phyloP scores from a whole-genome alignment of 2,113 vertebrate genomes.

The Pelodiscus sinensis region DNA sequence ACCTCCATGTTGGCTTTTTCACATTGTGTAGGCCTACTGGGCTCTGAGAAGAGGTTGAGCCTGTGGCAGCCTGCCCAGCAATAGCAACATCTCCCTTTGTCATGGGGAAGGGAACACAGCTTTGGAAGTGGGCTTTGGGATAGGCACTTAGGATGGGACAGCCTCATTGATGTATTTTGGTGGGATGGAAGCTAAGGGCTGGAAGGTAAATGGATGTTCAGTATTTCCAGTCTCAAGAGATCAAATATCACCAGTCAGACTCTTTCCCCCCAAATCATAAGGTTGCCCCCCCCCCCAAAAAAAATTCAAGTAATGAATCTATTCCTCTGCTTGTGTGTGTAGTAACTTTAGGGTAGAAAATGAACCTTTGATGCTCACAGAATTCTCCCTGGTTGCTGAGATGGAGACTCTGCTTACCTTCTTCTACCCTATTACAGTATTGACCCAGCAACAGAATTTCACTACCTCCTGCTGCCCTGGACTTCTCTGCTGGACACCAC shows the following conservation, averaged over 20 bases:
- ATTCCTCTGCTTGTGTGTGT: no score
- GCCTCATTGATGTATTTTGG: neutral
- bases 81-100: neutral
- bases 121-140: neutral
- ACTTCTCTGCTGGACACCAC: neutral
- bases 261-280: no score
- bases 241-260: no score
- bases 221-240: no score
- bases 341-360: no score
- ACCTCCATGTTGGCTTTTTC: neutral
- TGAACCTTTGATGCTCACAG: no score
- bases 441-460: neutral
- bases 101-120: fast-evolving
- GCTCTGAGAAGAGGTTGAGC: neutral
- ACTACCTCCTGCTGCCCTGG: neutral
- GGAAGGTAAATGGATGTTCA: neutral
- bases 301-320: no score
- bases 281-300: no score
- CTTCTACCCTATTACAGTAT: neutral
- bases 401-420: no score
- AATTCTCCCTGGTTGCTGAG: no score
- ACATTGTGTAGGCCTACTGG: neutral
- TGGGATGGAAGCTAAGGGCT: neutral
- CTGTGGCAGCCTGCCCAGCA: neutral
- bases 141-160: neutral